Evolutionary conservation across 2,888 invertebrate species (phyloP).

Genomic region (Carterocephalus palaemon): DNA sequence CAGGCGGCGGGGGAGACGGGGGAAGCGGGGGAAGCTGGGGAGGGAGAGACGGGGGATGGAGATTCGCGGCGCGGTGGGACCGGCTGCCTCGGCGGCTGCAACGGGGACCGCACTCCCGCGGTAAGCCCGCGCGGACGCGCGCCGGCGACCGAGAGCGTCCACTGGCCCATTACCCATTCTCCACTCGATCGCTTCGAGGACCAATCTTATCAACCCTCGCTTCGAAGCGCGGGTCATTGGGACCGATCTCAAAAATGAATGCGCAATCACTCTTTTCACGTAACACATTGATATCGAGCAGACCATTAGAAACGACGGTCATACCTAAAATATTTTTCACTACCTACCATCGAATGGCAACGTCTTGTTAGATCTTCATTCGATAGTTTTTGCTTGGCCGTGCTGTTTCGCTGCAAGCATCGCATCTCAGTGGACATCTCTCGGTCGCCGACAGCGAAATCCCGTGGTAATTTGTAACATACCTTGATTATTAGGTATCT

Average conservation of each 20-base stretch:
- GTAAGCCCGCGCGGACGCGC: constrained; percentile 74
- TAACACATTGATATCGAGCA: too few relatives aligned
- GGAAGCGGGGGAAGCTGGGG: constrained; percentile 76
- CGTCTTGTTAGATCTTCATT: too few relatives aligned
- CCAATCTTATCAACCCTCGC: not conserved
- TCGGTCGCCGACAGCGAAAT: constrained; percentile 16
- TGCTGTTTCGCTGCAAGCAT: not conserved
- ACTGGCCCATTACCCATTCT: not conserved
- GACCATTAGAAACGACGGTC: not conserved
- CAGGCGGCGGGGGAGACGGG: constrained; percentile 76
- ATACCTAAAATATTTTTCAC: too few relatives aligned
- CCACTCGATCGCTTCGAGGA: not conserved
- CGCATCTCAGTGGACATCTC: constrained; percentile 4
- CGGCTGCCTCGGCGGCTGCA: constrained; percentile 85
- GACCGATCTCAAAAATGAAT: too few relatives aligned
- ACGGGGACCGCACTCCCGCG: constrained; percentile 86
- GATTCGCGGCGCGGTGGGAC: constrained; percentile 81
- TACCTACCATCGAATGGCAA: too few relatives aligned
- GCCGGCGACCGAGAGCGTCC: constrained; percentile 32
- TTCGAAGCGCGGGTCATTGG: too few relatives aligned
- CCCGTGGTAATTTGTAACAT: constrained; percentile 2
- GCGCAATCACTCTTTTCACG: too few relatives aligned
- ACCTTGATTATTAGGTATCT: constrained; percentile 6
- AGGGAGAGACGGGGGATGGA: constrained; percentile 70
- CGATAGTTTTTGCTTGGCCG: too few relatives aligned